Base-by-base conservation (phyloP, 2,797 vertebrate genomes). In the Nannoperca obscura region DNA sequence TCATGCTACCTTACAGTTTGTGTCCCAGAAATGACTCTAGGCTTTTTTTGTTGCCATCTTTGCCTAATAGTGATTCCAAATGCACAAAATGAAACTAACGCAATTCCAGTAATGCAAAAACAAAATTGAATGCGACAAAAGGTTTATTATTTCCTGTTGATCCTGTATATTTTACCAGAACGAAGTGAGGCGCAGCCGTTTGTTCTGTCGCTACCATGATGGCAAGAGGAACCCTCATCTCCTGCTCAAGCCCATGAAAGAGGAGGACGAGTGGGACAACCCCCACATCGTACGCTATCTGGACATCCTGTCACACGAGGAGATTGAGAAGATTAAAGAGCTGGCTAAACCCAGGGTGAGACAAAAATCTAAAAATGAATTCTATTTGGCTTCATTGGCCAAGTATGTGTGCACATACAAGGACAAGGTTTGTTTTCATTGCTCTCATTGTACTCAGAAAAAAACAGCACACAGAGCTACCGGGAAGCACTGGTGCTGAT, bases 211-310 rank as follows among this genome's bases (percentile, higher is more conserved):
- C 71, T 99, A 98, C 89, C 96, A 96, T 0, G 88, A 98, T 54
- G 96, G 97, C 3, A 93, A 95, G 22, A 90, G 86, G 82, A 97
- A 95, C 49, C 97, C 98, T 1, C 93, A 95, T 13, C 96, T 99
- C 46, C 93, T 99, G 74, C 95, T 99, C 30, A 96, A 95, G 36
- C 98, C 98, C 19, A 88, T 97, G 66, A 97, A 96, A 86, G 96
- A 99, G 78, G 98, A 99, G 82, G 98, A 99, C 0, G 98, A 99
- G 78, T 99, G 98, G 98, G 98, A 99, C 80, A 99, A 95, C 70
- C 98, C 98, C 0, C 96, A 91, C 47, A 99, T 99, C n/a, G 97
- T 99, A 0, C 95, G 98, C 63, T 99, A 96, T 90, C 95, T 98
- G 27, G 86, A 98, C 0, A 74, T 96, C 32, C 94, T 99, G 83